phyloP scores from a whole-genome alignment of 2,113 vertebrate species.

The Myotis lucifugus region DNA sequence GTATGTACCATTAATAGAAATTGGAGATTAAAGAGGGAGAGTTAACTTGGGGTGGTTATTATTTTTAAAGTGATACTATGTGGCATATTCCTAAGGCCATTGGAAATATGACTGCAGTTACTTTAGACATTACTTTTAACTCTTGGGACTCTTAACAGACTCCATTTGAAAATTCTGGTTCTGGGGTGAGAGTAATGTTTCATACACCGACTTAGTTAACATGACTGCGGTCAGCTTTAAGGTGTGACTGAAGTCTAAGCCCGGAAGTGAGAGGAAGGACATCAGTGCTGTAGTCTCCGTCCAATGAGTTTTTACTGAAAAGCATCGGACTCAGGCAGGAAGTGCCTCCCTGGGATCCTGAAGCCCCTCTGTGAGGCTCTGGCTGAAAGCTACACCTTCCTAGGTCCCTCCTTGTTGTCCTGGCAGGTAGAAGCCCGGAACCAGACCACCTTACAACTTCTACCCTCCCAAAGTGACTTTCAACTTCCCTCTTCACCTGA shows the following conservation, averaged over 20 bases:
- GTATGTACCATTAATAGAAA: background rate
- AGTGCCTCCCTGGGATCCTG: background rate
- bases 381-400: background rate
- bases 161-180: background rate
- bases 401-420: background rate
- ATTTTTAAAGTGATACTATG: background rate
- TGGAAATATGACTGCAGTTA: background rate
- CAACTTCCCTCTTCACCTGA: background rate
- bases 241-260: background rate
- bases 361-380: background rate
- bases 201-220: background rate
- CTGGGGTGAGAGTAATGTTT: background rate
- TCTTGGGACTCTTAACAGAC: background rate
- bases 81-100: background rate
- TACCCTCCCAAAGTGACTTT: background rate
- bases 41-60: background rate
- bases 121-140: background rate
- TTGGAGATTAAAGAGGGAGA: background rate
- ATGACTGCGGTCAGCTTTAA: too few species aligned
- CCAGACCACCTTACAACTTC: background rate
- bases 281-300: background rate
- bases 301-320: background rate
- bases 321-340: background rate
- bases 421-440: background rate
- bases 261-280: too few species aligned